Conservation (phyloP, 37 sponge, comb jelly and placozoan genomes). For the Mnemiopsis leidyi region DNA sequence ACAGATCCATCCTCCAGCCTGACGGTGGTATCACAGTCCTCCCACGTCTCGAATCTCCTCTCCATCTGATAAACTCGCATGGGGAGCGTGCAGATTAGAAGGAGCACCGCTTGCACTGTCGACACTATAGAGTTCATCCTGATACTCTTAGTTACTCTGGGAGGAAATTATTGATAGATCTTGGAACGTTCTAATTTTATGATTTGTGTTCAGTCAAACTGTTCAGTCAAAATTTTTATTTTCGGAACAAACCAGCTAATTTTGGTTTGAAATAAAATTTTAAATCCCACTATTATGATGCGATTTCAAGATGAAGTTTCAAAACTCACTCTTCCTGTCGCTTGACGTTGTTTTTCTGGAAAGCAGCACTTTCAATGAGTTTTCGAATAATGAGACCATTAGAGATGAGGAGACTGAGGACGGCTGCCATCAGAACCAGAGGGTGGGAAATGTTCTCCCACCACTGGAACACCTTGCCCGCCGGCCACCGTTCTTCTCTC, state of each 20-base stretch:
- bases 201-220: no score
- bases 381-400: neutral
- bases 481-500: neutral
- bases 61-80: conserved; percentile 14
- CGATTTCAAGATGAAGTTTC: no score
- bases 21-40: neutral
- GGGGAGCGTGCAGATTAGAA: neutral
- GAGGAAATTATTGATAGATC: no score
- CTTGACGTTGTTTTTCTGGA: neutral
- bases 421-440: neutral
- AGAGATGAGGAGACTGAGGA: neutral
- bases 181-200: no score
- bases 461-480: neutral
- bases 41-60: neutral
- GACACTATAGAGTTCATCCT: neutral
- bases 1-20: no score
- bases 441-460: neutral
- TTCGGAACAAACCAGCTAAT: no score
- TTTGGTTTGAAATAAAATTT: no score
- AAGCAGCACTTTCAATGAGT: neutral
- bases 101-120: neutral
- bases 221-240: no score
- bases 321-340: conserved; percentile 40
- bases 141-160: neutral
- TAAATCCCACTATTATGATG: no score